Conservation (phyloP, 2,888 invertebrate genomes). For the Rotaria macrura region DNA sequence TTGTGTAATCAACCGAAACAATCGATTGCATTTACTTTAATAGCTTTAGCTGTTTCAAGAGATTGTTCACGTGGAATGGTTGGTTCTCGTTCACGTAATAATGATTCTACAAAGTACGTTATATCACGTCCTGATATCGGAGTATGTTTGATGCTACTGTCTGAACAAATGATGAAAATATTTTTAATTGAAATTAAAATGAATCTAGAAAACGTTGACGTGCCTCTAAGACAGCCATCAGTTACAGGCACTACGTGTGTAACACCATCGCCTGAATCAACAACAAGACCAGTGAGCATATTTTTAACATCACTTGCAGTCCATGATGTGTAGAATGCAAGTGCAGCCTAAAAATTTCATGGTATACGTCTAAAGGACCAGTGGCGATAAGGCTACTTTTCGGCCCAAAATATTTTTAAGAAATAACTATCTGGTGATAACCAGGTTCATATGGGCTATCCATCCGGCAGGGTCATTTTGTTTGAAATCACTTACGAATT, state of each 20-base stretch:
- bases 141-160: slow-evolving; percentile 99
- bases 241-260: slow-evolving; percentile 99
- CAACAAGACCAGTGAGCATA: slow-evolving; percentile 89
- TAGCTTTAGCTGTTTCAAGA: slow-evolving; percentile 94
- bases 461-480: too few species aligned
- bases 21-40: slow-evolving; percentile 60
- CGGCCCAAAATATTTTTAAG: too few species aligned
- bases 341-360: slow-evolving; percentile 79
- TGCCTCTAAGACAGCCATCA: slow-evolving; percentile 92
- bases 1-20: neutral
- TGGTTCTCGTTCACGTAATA: slow-evolving; percentile 85
- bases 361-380: too few species aligned
- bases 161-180: too few species aligned
- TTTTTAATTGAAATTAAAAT: too few species aligned
- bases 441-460: too few species aligned
- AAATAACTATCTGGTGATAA: too few species aligned
- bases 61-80: slow-evolving; percentile 97
- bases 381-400: too few species aligned
- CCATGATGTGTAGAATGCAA: slow-evolving; percentile 96
- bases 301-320: slow-evolving; percentile 76
- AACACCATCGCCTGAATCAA: slow-evolving; percentile 98
- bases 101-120: slow-evolving; percentile 93
- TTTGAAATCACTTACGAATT: too few species aligned
- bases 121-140: slow-evolving; percentile 99
- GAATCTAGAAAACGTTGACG: too few species aligned